Evolutionary conservation across 92 coral and sea anemone species (phyloP), one percentile per base, ranked within the genome.

Genomic region (Zoanthus sociatus): DNA sequence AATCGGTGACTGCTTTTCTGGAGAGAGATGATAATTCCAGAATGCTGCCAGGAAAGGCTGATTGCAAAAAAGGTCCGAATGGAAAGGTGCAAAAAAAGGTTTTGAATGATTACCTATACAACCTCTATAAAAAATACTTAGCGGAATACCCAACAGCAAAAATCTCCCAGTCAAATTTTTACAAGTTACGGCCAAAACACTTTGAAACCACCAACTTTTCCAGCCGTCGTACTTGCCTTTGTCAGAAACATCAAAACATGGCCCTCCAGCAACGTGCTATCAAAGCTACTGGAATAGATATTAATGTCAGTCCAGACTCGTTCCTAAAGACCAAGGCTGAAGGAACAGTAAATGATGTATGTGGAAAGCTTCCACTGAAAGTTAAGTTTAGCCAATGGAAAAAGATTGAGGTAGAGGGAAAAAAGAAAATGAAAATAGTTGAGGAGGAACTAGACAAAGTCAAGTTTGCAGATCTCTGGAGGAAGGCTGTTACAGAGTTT

Each of bases 351-450:
- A 0, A 26, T 26, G 26, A 26, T 26, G 26, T 26, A 26, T 26
- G 0, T 26, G 26, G 0, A 26, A 26, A 26, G 26, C 26, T n/a
- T n/a, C n/a, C n/a, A n/a, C n/a, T n/a, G n/a, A n/a, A n/a, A 0
- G 79, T 88, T 0, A 46, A 78, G 56, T 91, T 74, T 44, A 78
- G 53, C 54, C 92, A 88, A 12, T 88, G 92, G 91, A 88, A 84
- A 21, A 70, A 84, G 12, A 84, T 91, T 8, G 88, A 84, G 13
- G 92, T 61, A 37, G 94, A 91, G 3, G 87, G 91, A 60, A 88
- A 91, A 75, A 89, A 69, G 73, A 69, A 69, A 69, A 69, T 69
- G 13, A 53, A 8, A 8, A 13, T 53, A 5, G 6, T 1, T 0
- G 14, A 54, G 9, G 60, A 54, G 60, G 14, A 54, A 54, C 0